Base-by-base conservation (phyloP, 2,797 vertebrate species). In the Pogonophryne albipinna region DNA sequence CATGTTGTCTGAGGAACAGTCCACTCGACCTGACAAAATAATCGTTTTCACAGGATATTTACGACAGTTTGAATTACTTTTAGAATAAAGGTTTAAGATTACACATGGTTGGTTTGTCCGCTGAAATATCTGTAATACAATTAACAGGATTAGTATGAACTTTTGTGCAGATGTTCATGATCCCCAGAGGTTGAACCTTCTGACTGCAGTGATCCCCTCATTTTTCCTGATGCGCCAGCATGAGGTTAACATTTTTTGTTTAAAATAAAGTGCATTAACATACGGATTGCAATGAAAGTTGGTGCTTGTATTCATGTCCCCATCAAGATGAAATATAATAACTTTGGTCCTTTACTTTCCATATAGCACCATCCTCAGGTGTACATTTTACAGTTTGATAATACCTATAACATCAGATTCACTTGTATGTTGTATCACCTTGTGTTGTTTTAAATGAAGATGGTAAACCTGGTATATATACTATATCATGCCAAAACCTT, bases 1-100 rank as follows among this genome's bases (percentile, higher is more conserved):
- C 97, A 99, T 98, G 85, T 93, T 91, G 71, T 95, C 92, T 2
- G 95, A 92, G 66, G 95, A 93, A 85, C 97, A 99, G 23, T 91
- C 71, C 60, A 98, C 95, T 51, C 71, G 94, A 93, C 92, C 90
- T 71, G 66, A 63, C 55, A 62, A 52, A 83, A 49, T 19, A 52
- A 38, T 10, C 3, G 3, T 51, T 11, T 71, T 67, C 3, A 66
- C 20, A 69, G 57, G 10, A 53, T 20, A n/a, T 53, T 16, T 63
- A 44, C 44, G 52, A 41, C 44, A 53, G 34, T 17, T 34, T 45
- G 17, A 62, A 12, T 55, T 34, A 44, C 7, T 65, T 52, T 31
- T 27, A 27, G 27, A 23, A 20, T 19, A 1, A 46, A 34, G 15
- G 14, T 16, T 14, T 41, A 61, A 19, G 6, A 38, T 10, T 3